Percentiles rank a stretch among this genome's conserved stretches.
phyloP scores from a whole-genome alignment of 2,888 invertebrate species.

The Autographa gamma region DNA sequence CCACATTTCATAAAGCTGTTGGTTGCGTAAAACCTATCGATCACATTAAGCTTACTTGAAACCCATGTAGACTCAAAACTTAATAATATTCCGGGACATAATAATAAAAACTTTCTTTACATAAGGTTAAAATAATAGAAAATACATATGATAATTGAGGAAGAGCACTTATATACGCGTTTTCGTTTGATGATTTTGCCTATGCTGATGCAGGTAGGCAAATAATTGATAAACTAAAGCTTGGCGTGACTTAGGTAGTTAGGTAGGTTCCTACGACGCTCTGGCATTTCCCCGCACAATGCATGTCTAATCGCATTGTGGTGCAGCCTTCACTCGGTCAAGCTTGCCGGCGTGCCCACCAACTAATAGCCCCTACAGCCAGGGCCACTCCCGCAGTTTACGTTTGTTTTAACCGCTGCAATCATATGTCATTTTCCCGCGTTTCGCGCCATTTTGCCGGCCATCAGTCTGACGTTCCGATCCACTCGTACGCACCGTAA shows the following conservation, averaged over 20 bases:
- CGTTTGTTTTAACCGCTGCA: conserved; percentile 81
- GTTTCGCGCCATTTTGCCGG: conserved; percentile 77
- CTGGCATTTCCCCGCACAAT: conserved; percentile 34
- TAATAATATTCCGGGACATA: too few species aligned
- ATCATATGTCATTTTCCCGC: conserved; percentile 82
- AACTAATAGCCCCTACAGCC: conserved; percentile 70
- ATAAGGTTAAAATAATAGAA: not conserved
- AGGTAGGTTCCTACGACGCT: not conserved
- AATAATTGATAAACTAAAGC: conserved; percentile 23
- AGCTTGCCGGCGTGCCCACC: conserved; percentile 60
- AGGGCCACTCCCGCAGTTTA: conserved; percentile 65
- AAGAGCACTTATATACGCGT: conserved; percentile 16
- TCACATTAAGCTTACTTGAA: not conserved
- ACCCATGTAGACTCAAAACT: not conserved
- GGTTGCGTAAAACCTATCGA: not conserved
- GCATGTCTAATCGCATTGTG: conserved; percentile 58
- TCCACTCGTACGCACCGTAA: conserved; percentile 69
- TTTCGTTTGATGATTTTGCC: too few species aligned
- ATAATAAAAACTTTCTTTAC: too few species aligned
- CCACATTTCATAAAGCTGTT: not conserved
- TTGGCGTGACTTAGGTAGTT: too few species aligned
- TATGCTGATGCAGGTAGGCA: too few species aligned
- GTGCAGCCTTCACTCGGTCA: conserved; percentile 53
- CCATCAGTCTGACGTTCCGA: conserved; percentile 70
- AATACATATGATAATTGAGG: not conserved